phyloP scores from a whole-genome alignment of 1,140 invertebrate species.

The Atta cephalotes region DNA sequence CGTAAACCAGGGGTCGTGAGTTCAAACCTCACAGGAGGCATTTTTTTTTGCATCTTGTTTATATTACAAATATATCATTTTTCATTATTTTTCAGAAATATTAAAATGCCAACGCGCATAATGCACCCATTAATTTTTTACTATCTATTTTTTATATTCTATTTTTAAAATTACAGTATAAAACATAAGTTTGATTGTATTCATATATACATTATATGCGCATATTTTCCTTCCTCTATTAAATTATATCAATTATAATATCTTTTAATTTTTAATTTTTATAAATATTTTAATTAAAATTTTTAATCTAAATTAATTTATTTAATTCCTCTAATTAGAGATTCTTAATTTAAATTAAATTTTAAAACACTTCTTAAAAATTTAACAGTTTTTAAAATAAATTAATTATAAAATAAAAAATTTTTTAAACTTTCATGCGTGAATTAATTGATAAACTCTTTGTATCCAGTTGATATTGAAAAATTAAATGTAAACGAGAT shows the following conservation, averaged over 20 bases:
- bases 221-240: background rate
- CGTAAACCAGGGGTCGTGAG: conserved; percentile 93
- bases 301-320: background rate
- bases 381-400: background rate
- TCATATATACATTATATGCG: background rate
- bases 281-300: background rate
- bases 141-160: background rate
- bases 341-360: conserved; percentile 5
- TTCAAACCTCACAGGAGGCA: conserved; percentile 91
- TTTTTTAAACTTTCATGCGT: background rate
- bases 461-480: background rate
- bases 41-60: background rate
- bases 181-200: background rate
- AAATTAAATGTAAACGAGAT: background rate
- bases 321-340: background rate
- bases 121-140: background rate
- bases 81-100: background rate
- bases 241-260: background rate
- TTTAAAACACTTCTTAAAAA: background rate
- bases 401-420: background rate
- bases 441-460: background rate
- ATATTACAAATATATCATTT: background rate
- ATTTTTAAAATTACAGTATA: background rate
- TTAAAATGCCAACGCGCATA: background rate
- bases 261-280: background rate